Percentiles rank a stretch among this genome's conserved stretches.
Evolutionary conservation across 2,888 invertebrate genomes (phyloP).

Genomic region (Hirtodrosophila histrioides): DNA sequence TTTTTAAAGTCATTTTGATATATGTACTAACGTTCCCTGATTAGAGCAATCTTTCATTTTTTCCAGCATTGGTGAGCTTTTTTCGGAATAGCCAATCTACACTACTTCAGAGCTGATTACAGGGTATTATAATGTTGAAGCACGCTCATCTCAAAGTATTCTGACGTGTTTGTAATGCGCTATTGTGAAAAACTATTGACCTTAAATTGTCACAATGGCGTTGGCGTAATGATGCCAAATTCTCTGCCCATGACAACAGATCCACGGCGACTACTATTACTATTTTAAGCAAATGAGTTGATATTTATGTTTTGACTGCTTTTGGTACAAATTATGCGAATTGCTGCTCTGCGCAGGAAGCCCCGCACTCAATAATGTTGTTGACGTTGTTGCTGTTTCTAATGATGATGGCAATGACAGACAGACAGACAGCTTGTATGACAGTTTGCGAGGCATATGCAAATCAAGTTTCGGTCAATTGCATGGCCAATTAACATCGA

Average conservation of each 20-base stretch:
- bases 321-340: conserved; percentile 33
- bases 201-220: conserved; percentile 70
- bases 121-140: too few relatives aligned
- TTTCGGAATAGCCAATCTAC: too few relatives aligned
- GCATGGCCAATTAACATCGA: conserved; percentile 50
- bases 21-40: too few relatives aligned
- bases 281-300: conserved; percentile 45
- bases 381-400: conserved; percentile 20
- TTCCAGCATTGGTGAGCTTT: too few relatives aligned
- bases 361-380: conserved; percentile 19
- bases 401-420: conserved; percentile 62
- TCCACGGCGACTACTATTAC: conserved; percentile 9
- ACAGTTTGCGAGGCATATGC: conserved; percentile 51
- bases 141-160: too few relatives aligned
- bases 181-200: conserved; percentile 62
- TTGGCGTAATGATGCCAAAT: conserved; percentile 52
- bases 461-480: conserved; percentile 68
- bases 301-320: conserved; percentile 48
- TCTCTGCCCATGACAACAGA: conserved; percentile 43
- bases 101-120: too few relatives aligned
- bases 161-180: conserved; percentile 4
- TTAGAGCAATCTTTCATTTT: too few relatives aligned
- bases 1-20: too few relatives aligned
- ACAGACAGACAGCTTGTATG: conserved; percentile 19
- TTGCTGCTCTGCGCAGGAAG: conserved; percentile 34